A percentile compares a stretch with the other conserved stretches of the same genome.
Evolutionary conservation across 2,888 invertebrate species (phyloP).

Genomic region (Anaspis maculata): DNA sequence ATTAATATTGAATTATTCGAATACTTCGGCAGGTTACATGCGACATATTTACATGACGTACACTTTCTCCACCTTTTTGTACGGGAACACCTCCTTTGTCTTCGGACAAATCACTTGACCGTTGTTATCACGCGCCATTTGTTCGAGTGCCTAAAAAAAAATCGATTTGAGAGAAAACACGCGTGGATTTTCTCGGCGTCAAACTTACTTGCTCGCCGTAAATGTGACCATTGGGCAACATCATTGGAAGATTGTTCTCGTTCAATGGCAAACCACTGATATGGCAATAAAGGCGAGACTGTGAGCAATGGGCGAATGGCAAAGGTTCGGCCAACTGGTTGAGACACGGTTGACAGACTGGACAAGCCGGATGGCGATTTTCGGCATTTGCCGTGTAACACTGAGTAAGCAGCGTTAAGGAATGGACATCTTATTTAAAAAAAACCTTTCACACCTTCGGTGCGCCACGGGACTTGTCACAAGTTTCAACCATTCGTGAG

Average conservation of each 20-base stretch:
- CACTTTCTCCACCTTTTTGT: conserved; percentile 91
- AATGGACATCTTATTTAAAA: conserved; percentile 14
- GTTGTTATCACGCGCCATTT: conserved; percentile 85
- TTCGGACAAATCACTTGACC: conserved; percentile 90
- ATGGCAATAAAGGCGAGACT: conserved; percentile 88
- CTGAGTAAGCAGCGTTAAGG: conserved; percentile 47
- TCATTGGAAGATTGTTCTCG: conserved; percentile 97
- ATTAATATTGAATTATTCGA: conserved; percentile 4
- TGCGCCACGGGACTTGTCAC: too few relatives aligned
- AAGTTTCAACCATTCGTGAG: too few relatives aligned
- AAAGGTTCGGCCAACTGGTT: conserved; percentile 77
- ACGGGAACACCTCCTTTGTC: conserved; percentile 84
- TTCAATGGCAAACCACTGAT: conserved; percentile 87
- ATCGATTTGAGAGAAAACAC: too few relatives aligned
- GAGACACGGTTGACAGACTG: conserved; percentile 84
- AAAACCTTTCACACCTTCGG: conserved; percentile 2
- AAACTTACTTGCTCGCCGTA: conserved; percentile 77
- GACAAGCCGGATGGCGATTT: conserved; percentile 77
- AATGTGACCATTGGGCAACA: conserved; percentile 97
- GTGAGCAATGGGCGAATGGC: conserved; percentile 94
- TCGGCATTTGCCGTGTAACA: conserved; percentile 58
- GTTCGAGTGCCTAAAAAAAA: conserved; percentile 68
- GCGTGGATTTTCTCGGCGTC: too few relatives aligned
- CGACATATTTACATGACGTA: conserved; percentile 77
- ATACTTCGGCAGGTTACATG: conserved; percentile 3